Conservation (phyloP, 2,113 vertebrate species). For the Alligator mississippiensis region DNA sequence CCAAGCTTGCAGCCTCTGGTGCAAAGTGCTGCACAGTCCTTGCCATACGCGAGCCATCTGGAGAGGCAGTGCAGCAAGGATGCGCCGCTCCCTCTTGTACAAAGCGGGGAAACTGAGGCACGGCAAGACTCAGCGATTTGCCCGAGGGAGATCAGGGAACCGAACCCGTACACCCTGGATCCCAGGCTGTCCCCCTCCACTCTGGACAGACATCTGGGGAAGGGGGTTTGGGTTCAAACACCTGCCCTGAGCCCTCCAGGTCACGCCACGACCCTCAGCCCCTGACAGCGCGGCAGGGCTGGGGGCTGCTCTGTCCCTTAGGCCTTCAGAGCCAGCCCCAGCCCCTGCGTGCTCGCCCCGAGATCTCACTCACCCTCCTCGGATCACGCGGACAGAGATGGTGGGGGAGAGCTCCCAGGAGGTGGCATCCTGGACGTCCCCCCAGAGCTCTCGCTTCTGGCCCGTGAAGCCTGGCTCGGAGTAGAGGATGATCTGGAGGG, state of each 20-base stretch:
- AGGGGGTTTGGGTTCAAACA: neutral
- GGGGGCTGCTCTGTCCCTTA: accelerated
- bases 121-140: neutral
- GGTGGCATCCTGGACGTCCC: constrained; percentile 83
- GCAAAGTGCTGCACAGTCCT: neutral
- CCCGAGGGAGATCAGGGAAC: neutral
- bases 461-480: constrained; percentile 84
- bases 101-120: too few relatives aligned
- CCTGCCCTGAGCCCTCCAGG: neutral
- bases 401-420: constrained; percentile 85
- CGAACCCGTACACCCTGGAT: neutral
- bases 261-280: accelerated
- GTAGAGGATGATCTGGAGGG: constrained; percentile 87
- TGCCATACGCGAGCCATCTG: neutral
- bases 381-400: constrained; percentile 88
- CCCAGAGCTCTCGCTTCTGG: constrained; percentile 82
- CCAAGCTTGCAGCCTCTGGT: neutral
- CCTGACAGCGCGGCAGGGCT: accelerated
- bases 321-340: accelerated
- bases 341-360: accelerated
- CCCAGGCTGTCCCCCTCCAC: neutral
- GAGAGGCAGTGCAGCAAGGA: too few relatives aligned
- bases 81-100: too few relatives aligned
- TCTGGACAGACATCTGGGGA: neutral
- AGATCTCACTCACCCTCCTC: constrained; percentile 88